These are phyloP conservation scores for Callorhinus ursinus DNA, from an alignment of 2,113 vertebrate species.

Conservation along the genomic window DNA sequence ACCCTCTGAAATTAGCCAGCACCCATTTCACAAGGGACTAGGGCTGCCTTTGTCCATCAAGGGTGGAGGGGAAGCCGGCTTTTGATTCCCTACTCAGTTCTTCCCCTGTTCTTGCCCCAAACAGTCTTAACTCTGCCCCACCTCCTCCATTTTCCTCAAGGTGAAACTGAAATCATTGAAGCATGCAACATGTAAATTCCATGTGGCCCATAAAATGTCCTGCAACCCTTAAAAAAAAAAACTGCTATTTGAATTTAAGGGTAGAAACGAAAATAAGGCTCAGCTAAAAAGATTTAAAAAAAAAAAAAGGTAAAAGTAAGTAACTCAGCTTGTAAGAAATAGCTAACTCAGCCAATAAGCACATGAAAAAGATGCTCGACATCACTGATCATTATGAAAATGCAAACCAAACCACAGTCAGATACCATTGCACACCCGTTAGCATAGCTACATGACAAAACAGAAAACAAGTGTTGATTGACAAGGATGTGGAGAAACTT, in stretches of 20 bases:
- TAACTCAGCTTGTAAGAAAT: not conserved
- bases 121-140: not conserved
- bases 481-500: not conserved
- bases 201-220: not conserved
- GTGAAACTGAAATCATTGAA: not conserved
- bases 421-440: too few relatives aligned
- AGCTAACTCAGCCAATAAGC: not conserved
- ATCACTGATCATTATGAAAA: not conserved
- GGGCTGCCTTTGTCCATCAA: too few relatives aligned
- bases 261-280: constrained; percentile 1
- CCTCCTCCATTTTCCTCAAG: not conserved
- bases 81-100: not conserved
- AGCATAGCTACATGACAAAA: too few relatives aligned
- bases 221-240: not conserved
- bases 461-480: not conserved
- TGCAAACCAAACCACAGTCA: not conserved
- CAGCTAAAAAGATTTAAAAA: not conserved
- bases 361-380: not conserved
- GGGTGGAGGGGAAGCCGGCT: not conserved
- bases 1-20: not conserved
- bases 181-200: not conserved
- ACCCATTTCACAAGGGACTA: not conserved
- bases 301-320: not conserved
- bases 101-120: not conserved
- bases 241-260: constrained; percentile 1